Conservation (phyloP, 2,888 invertebrate species). For the Elgonia sp. region DNA sequence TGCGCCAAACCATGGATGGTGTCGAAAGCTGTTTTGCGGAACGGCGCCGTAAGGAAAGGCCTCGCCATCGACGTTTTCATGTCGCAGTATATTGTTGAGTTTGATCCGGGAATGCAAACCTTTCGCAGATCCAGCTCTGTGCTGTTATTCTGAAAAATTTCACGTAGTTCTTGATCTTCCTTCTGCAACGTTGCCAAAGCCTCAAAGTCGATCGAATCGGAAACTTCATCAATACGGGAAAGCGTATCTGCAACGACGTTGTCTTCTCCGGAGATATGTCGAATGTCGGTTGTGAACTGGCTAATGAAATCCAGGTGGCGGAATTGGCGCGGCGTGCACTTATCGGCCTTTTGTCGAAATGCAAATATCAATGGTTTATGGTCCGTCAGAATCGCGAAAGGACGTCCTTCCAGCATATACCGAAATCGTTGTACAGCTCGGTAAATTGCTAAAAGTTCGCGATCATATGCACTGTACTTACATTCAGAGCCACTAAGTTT, state of each 20-base stretch:
- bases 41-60: neutral
- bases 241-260: neutral
- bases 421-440: conserved; percentile 74
- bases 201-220: neutral
- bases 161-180: conserved; percentile 1
- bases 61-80: neutral
- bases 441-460: conserved; percentile 79
- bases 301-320: too few relatives aligned
- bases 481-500: neutral
- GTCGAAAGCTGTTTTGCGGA: neutral
- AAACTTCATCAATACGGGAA: neutral
- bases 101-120: neutral
- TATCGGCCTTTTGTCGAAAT: conserved; percentile 31
- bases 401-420: conserved; percentile 74
- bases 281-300: neutral
- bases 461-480: conserved; percentile 1
- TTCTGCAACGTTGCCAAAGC: neutral
- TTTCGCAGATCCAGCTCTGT: neutral
- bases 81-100: neutral
- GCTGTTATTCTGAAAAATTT: neutral
- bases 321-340: neutral
- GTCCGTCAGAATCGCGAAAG: conserved; percentile 63
- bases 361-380: conserved; percentile 62
- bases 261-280: conserved; percentile 6
- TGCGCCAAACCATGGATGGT: too few relatives aligned